phyloP scores from a whole-genome alignment of 2,797 vertebrate species.

The Epinephelus awoara region DNA sequence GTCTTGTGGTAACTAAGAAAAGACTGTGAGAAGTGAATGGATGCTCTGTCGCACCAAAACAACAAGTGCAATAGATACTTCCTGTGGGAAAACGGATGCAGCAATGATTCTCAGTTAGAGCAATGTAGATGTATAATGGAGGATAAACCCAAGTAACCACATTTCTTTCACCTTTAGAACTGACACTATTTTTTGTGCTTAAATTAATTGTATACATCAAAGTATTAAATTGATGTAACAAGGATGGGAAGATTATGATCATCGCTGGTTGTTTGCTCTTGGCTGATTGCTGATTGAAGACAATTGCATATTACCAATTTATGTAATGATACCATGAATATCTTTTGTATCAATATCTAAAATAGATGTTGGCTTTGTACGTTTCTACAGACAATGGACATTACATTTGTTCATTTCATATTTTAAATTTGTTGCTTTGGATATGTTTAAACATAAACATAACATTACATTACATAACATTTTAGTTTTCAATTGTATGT shows the following conservation, averaged over 20 bases:
- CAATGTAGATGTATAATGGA: not conserved
- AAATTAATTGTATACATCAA: not conserved
- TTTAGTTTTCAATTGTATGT: no score
- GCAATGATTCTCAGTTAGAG: not conserved
- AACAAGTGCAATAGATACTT: conserved; percentile 31
- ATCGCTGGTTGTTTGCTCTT: no score
- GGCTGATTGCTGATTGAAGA: no score
- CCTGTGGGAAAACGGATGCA: conserved; percentile 2
- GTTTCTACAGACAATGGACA: no score
- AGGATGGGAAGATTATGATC: not conserved
- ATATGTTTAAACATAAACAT: no score
- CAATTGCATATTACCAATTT: no score
- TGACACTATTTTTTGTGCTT: not conserved
- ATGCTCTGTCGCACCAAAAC: conserved; percentile 17
- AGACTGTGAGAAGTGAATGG: not conserved
- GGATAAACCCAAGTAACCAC: not conserved
- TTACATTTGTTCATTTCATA: no score
- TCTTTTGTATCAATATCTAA: no score
- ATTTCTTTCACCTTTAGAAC: not conserved
- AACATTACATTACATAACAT: no score
- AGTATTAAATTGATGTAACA: not conserved
- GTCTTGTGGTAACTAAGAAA: not conserved
- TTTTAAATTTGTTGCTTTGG: no score
- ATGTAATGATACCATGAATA: no score
- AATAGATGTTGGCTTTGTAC: no score